phyloP scores from a whole-genome alignment of 2,113 vertebrate species.

The Pomatostomus ruficeps region DNA sequence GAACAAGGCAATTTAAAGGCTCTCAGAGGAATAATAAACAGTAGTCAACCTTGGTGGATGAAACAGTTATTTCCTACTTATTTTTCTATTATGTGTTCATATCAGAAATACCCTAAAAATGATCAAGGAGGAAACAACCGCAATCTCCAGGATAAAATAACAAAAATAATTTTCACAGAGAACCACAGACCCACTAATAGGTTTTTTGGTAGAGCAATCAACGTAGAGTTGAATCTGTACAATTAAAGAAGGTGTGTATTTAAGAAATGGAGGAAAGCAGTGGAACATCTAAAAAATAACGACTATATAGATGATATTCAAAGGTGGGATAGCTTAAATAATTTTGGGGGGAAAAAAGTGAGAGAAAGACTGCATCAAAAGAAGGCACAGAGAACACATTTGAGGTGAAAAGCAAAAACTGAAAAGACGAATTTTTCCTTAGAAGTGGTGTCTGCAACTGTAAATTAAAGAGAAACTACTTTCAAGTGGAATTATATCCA shows the following conservation, averaged over 20 bases:
- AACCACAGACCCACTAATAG: background rate
- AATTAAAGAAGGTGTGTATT: background rate
- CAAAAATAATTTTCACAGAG: background rate
- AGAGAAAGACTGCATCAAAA: background rate
- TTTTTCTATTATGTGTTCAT: background rate
- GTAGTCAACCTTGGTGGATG: background rate
- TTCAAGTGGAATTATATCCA: background rate
- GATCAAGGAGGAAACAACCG: background rate
- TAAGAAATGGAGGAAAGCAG: background rate
- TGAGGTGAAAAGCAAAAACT: background rate
- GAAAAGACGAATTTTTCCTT: background rate
- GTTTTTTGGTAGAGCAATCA: background rate
- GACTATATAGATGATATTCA: background rate
- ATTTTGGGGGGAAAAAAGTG: fast-evolving
- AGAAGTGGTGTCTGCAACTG: background rate
- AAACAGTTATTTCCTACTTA: conserved; percentile 11
- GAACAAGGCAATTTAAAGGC: conserved; percentile 24
- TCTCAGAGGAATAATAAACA: conserved; percentile 26
- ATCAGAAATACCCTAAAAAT: background rate
- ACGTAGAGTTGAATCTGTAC: background rate
- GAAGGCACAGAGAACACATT: background rate
- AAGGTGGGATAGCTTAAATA: background rate
- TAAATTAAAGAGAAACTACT: background rate
- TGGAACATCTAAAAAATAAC: background rate
- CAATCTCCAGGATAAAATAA: background rate